A percentile compares a stretch with the other conserved stretches of the same genome.
These are phyloP conservation scores for Enteromius thamalakanensis DNA, from an alignment of 2,797 vertebrate genomes.

Conservation along the genomic window DNA sequence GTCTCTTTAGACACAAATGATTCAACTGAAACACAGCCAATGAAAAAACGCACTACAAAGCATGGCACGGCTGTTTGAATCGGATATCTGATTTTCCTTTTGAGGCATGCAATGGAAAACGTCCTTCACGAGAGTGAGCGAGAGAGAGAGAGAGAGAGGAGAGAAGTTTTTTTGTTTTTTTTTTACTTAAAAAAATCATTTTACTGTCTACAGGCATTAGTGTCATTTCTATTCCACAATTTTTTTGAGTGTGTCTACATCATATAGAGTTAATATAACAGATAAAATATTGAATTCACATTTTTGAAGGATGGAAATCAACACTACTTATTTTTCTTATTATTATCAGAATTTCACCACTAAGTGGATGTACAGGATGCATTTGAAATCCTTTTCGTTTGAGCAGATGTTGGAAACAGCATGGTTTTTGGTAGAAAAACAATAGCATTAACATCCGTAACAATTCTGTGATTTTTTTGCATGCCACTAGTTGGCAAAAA, in stretches of 20 bases:
- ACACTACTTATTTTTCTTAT: neutral
- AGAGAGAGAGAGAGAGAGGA: neutral
- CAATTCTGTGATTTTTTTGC: neutral
- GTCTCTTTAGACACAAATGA: constrained; percentile 14
- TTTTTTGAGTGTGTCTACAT: neutral
- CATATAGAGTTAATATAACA: neutral
- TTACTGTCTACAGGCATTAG: neutral
- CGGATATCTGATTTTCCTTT: neutral
- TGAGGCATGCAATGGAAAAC: constrained; percentile 4
- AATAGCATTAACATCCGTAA: neutral
- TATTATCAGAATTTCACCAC: neutral
- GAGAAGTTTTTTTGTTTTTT: neutral
- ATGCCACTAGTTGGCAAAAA: neutral
- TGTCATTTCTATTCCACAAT: neutral
- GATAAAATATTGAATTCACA: neutral
- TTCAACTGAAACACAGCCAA: constrained; percentile 11
- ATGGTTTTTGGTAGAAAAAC: neutral
- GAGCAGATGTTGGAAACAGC: neutral
- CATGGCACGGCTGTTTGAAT: neutral
- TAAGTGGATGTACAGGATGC: too few species aligned
- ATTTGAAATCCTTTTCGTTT: neutral
- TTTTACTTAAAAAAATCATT: neutral
- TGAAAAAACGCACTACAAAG: neutral
- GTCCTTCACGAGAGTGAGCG: neutral
- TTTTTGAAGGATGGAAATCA: neutral